Percentiles rank a stretch among this genome's conserved stretches.
phyloP scores from a whole-genome alignment of 1,140 invertebrate species.

The Drosophila repleta region DNA sequence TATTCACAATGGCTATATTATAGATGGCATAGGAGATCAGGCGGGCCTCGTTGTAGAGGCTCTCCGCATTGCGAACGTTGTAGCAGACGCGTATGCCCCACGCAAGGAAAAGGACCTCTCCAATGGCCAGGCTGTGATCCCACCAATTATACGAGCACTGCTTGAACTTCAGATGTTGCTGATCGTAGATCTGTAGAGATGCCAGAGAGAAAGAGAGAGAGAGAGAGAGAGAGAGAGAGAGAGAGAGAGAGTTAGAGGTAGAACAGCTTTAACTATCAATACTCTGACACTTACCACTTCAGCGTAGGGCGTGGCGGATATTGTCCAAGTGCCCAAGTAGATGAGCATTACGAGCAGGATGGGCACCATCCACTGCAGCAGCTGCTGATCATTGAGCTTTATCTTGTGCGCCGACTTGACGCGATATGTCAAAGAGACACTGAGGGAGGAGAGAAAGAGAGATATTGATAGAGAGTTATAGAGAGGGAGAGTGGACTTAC shows the following conservation, averaged over 20 bases:
- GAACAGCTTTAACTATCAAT: not conserved
- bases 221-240: no score
- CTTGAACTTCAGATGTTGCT: constrained; percentile 91
- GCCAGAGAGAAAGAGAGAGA: no score
- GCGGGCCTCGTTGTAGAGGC: constrained; percentile 95
- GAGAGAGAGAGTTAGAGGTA: no score
- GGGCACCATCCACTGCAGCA: constrained; percentile 96
- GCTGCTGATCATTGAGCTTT: constrained; percentile 94
- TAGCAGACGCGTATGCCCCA: constrained; percentile 96
- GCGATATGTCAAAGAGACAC: constrained; percentile 96
- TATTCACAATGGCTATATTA: constrained; percentile 96
- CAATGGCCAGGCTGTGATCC: constrained; percentile 95
- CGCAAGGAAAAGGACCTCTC: constrained; percentile 93
- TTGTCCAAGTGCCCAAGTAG: constrained; percentile 94
- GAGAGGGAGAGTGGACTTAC: constrained; percentile 83
- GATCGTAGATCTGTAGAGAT: constrained; percentile 87
- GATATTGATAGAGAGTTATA: not conserved
- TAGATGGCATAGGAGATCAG: constrained; percentile 97
- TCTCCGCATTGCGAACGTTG: constrained; percentile 95
- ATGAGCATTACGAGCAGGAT: constrained; percentile 94
- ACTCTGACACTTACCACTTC: constrained; percentile 86
- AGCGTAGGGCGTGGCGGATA: constrained; percentile 91
- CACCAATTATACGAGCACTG: constrained; percentile 96
- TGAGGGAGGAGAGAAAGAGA: constrained; percentile 70
- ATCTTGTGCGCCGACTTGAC: constrained; percentile 96